Percentiles rank a stretch among this genome's conserved stretches.
phyloP scores from a whole-genome alignment of 2,113 vertebrate species.

The Grallaria varia region DNA sequence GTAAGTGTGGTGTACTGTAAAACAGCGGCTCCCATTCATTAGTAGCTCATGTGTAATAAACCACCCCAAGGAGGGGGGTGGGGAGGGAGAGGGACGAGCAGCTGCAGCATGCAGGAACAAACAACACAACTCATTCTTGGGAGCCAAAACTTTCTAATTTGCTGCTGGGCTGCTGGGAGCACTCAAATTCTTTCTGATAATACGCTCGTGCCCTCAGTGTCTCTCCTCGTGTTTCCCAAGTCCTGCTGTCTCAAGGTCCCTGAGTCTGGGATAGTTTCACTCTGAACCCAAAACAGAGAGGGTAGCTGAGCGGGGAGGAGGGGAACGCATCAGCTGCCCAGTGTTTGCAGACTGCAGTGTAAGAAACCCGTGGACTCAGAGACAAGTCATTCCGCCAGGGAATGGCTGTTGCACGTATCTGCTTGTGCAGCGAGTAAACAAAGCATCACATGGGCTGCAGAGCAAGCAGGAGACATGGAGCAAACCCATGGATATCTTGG shows the following conservation, averaged over 20 bases:
- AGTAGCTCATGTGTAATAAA: slow-evolving; percentile 81
- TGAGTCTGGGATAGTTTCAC: slow-evolving; percentile 62
- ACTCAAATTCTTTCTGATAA: slow-evolving; percentile 79
- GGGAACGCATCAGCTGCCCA: not conserved
- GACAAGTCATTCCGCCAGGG: not conserved
- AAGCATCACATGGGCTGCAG: slow-evolving; percentile 5
- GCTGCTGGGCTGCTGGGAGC: slow-evolving; percentile 76
- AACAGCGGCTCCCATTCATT: slow-evolving; percentile 87
- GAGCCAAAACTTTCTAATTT: slow-evolving; percentile 80
- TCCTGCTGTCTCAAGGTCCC: slow-evolving; percentile 47
- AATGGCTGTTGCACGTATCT: not conserved
- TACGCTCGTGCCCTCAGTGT: slow-evolving; percentile 51
- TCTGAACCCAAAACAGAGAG: slow-evolving; percentile 69
- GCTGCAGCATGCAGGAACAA: slow-evolving; percentile 79
- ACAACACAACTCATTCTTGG: slow-evolving; percentile 85
- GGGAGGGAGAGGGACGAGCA: slow-evolving; percentile 64
- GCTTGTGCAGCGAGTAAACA: slow-evolving; percentile 6
- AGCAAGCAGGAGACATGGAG: not conserved
- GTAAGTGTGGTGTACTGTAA: slow-evolving; percentile 84
- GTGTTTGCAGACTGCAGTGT: not conserved
- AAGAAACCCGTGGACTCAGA: not conserved
- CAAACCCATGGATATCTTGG: not conserved
- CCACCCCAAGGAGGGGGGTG: slow-evolving; percentile 66
- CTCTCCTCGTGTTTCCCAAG: slow-evolving; percentile 3
- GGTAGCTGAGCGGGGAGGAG: slow-evolving; percentile 12